Evolutionary conservation across 2,113 vertebrate genomes (phyloP).

Genomic region (Tor tambroides): DNA sequence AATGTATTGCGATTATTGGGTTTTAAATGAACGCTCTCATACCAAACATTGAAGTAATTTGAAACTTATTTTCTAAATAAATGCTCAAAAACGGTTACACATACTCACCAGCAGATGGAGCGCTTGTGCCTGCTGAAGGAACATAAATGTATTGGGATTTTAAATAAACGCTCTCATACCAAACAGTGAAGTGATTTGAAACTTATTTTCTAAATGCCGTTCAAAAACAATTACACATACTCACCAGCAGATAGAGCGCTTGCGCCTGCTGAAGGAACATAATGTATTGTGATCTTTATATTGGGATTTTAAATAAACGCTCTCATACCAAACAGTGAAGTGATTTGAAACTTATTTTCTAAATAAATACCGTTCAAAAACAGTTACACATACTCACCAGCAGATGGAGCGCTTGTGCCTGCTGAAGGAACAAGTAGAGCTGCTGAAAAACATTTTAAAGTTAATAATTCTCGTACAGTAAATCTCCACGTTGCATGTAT

Average conservation of each 20-base stretch:
- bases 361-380: neutral
- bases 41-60: neutral
- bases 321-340: neutral
- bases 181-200: neutral
- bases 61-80: neutral
- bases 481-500: neutral
- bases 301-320: neutral
- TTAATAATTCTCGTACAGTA: neutral
- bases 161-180: neutral
- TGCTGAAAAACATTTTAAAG: neutral
- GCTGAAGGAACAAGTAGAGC: neutral
- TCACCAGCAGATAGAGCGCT: slow-evolving; percentile 1
- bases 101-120: slow-evolving; percentile 10
- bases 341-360: neutral
- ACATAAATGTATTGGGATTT: neutral
- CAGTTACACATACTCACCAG: neutral
- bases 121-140: no score
- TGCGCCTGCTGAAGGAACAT: no score
- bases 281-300: neutral
- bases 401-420: neutral
- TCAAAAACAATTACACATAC: neutral
- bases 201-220: neutral
- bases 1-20: neutral
- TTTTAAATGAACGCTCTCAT: neutral
- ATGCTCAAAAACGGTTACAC: neutral